These are phyloP conservation scores for Adelognathus sp. DNA, from an alignment of 2,888 invertebrate genomes.

Conservation along the genomic window DNA sequence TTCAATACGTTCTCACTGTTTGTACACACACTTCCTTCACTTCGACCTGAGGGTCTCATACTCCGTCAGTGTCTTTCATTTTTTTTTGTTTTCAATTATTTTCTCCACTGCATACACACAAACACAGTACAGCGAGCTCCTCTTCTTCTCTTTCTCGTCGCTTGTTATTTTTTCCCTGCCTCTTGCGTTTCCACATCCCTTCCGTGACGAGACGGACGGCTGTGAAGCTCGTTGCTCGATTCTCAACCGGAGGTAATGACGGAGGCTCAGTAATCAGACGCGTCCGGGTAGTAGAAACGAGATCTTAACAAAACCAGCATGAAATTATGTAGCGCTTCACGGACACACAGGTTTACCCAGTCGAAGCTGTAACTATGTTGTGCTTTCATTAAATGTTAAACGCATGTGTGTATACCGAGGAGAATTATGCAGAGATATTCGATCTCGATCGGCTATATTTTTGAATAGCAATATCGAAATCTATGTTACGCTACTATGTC, in stretches of 20 bases:
- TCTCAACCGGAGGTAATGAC: conserved; percentile 67
- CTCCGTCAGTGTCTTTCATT: conserved; percentile 3
- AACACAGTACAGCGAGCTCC: background rate
- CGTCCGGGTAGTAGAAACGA: conserved; percentile 61
- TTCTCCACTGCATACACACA: background rate
- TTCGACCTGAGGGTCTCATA: conserved; percentile 9
- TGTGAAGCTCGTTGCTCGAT: conserved; percentile 29
- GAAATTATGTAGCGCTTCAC: background rate
- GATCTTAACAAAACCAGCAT: conserved; percentile 57
- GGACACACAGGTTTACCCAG: background rate
- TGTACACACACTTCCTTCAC: conserved; percentile 4
- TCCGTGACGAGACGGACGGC: background rate
- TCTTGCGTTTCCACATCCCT: conserved; percentile 15
- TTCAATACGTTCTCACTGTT: conserved; percentile 1
- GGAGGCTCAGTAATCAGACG: conserved; percentile 73
- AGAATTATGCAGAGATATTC: conserved; percentile 24
- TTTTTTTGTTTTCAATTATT: background rate
- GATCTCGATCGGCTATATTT: no score
- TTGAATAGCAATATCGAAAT: no score
- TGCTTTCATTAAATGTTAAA: background rate
- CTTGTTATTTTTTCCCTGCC: conserved; percentile 19
- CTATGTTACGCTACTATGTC: no score
- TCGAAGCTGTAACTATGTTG: background rate
- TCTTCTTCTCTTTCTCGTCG: conserved; percentile 13
- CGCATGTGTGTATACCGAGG: background rate